Evolutionary conservation across 37 sponge, comb jelly and placozoan genomes (phyloP).

Genomic region (Amphimedon queenslandica): DNA sequence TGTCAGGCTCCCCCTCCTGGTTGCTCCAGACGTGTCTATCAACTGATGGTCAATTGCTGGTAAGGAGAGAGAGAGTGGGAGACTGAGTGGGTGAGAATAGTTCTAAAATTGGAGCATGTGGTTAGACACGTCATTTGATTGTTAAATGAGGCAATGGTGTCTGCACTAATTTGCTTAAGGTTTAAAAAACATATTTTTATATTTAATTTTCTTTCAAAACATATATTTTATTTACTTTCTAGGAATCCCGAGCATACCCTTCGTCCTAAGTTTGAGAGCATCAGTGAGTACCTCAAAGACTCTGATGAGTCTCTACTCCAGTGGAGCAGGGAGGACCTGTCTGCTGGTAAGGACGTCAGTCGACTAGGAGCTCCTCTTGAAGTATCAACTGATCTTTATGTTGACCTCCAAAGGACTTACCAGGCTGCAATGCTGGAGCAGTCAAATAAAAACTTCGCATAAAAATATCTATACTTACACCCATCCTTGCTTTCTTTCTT

Average conservation of each 20-base stretch:
- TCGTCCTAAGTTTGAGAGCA: slow-evolving; percentile 55
- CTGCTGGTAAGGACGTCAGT: slow-evolving; percentile 21
- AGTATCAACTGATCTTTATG: slow-evolving; percentile 39
- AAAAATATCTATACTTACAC: too few relatives aligned
- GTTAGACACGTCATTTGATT: neutral
- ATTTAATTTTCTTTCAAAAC: too few relatives aligned
- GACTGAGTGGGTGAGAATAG: neutral
- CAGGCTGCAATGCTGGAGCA: slow-evolving; percentile 22
- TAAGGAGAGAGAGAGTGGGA: slow-evolving; percentile 11
- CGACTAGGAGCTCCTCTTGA: slow-evolving; percentile 45
- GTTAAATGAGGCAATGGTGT: too few relatives aligned
- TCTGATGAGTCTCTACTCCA: slow-evolving; percentile 39
- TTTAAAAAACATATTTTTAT: too few relatives aligned
- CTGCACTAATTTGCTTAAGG: too few relatives aligned
- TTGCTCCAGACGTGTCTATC: slow-evolving; percentile 56
- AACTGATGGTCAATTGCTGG: slow-evolving; percentile 73
- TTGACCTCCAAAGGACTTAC: slow-evolving; percentile 54
- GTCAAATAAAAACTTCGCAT: too few relatives aligned
- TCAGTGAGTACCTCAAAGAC: slow-evolving; percentile 39
- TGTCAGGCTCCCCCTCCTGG: slow-evolving; percentile 68
- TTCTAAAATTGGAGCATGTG: neutral
- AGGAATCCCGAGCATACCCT: slow-evolving; percentile 55
- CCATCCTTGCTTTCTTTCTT: too few relatives aligned
- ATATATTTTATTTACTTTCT: too few relatives aligned
- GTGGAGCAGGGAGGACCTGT: slow-evolving; percentile 23